phyloP scores from a whole-genome alignment of 2,888 invertebrate genomes.

The Hermaeophaga mercurialis region DNA sequence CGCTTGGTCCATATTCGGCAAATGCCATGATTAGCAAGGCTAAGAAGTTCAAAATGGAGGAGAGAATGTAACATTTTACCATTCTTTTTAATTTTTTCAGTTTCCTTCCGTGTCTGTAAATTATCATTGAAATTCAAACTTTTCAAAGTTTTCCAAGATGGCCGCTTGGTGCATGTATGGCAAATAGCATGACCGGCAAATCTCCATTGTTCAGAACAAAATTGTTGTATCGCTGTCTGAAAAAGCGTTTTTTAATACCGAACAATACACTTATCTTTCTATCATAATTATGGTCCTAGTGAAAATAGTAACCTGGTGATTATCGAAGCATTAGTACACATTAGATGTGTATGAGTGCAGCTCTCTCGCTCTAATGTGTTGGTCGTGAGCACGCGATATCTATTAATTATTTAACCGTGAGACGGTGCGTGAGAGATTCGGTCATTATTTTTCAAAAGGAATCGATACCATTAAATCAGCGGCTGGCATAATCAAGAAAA shows the following conservation, averaged over 20 bases:
- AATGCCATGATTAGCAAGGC: too few species aligned
- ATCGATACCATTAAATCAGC: constrained; percentile 38
- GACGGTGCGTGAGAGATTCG: constrained; percentile 35
- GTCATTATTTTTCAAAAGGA: constrained; percentile 34
- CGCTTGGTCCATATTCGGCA: too few species aligned
- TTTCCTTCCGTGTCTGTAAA: too few species aligned
- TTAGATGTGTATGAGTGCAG: constrained; percentile 39
- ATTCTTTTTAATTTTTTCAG: too few species aligned
- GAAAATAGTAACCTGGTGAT: constrained; percentile 44
- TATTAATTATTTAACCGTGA: constrained; percentile 40
- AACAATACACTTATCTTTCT: constrained; percentile 32
- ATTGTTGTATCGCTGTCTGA: constrained; percentile 21
- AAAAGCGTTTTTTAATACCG: constrained; percentile 29
- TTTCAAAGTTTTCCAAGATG: too few species aligned
- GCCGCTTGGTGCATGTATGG: too few species aligned
- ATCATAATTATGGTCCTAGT: constrained; percentile 41
- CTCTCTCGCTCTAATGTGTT: constrained; percentile 40
- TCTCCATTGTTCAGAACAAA: constrained; percentile 18
- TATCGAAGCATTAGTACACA: constrained; percentile 44
- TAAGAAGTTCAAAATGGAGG: too few species aligned
- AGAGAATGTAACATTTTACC: too few species aligned
- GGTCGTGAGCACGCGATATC: constrained; percentile 41
- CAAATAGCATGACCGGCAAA: constrained; percentile 26
- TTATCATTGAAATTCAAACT: too few species aligned
- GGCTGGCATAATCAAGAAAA: constrained; percentile 30